Evolutionary conservation across 2,888 invertebrate species (phyloP), one percentile per base, ranked within the genome.

Genomic region (Plagiodera versicolora): DNA sequence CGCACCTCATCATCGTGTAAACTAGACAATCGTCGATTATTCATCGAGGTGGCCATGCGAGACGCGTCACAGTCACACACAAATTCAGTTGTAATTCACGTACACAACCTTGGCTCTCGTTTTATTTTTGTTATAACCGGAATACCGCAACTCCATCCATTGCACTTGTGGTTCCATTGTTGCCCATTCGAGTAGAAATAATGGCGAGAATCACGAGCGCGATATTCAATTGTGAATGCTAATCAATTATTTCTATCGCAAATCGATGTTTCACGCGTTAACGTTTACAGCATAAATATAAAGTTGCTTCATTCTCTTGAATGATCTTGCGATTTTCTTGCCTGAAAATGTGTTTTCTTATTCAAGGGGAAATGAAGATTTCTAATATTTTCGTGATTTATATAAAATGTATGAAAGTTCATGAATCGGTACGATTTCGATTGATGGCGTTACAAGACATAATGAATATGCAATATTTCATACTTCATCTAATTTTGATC

Each of bases 31-130:
- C 61, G 48, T 65, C 51, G 61, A 61, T 67, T 63, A 62, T 64
- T 58, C 64, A 59, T 48, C 48, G 50, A 52, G 53, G 32, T 49
- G 51, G 32, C 58, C 54, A 51, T 54, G 46, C 60, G 60, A 54
- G 60, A 60, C 60, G 35, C 28, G 62, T 63, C 64, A 67, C 67
- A 66, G 67, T 67, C 66, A 64, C 67, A n/a, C n/a, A 67, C 61
- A 64, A 67, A 65, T 67, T 65, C 64, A 58, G 62, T 61, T 57
- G 64, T 67, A 65, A 67, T 67, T 67, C 62, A 65, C 59, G 52
- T 59, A 46, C 64, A 67, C 64, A 67, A 65, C 67, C 67, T 67
- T 67, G 65, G 57, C 53, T 56, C 39, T 56, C 55, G 48, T 56
- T 62, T 63, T 56, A 56, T 59, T 63, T 58, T 59, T 48, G 57